Evolutionary conservation across 1,140 invertebrate genomes (phyloP), one percentile per base, ranked within the genome.

Genomic region (Pomacea maculata): DNA sequence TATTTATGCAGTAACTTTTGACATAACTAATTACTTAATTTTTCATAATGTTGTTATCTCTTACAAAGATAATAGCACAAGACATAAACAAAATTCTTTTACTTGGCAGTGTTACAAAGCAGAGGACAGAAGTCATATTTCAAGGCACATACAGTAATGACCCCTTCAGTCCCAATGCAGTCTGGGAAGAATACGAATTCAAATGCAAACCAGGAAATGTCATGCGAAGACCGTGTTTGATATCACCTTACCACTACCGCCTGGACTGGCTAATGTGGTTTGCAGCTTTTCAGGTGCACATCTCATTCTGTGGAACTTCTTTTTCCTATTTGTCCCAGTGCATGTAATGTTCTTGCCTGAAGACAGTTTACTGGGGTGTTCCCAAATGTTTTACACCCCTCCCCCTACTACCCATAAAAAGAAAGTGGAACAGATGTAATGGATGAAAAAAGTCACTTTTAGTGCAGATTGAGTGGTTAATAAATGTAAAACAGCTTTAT

Each of bases 231-330:
- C 92, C 92, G 54, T 92, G 92, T 84, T 45, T 92, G 17, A 92
- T 92, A 45, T 91, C 91, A 55, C 92, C 92, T 3, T 92, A 92
- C 83, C 92, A 92, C 83, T 92, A 92, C 81, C 83, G 91, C 65
- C 87, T 92, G 10, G 92, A 92, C 82, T 92, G 91, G 91, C 85
- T 92, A 7, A 89, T 92, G 87, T 92, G 92, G 91, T 92, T 92
- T 86, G 91, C 91, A 55, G 90, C 91, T 75, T 92, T 92, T 83
- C 91, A 92, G 80, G 83, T 83, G 61, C 70, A 63, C 63, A n/a
- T 74, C 15, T 3, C 4, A 61, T 45, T 45, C 34, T 45, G 34
- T 45, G 34, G 34, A 4, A 1, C 34, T 45, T 2, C 34, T 45
- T 45, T 45, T 45, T 2, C 34, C 34, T 45, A 45, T 45, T 45